Evolutionary conservation across 2,113 vertebrate genomes (phyloP).

Genomic region (Salvator merianae): DNA sequence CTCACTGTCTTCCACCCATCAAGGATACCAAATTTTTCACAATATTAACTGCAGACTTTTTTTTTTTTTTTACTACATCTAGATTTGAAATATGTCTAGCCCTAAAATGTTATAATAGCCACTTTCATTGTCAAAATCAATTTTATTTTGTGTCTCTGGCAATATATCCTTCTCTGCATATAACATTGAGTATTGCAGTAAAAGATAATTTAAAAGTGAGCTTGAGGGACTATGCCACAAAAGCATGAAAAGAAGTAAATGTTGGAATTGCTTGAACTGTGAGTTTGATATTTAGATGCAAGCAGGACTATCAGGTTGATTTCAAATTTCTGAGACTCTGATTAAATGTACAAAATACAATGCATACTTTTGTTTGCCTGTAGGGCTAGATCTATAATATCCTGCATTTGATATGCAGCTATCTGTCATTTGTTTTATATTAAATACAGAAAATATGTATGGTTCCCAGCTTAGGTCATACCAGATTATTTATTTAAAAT

Average conservation of each 20-base stretch:
- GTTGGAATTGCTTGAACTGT: background rate
- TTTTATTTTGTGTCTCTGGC: conserved; percentile 20
- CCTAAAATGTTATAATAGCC: conserved; percentile 9
- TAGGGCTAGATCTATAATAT: background rate
- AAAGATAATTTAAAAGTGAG: conserved; percentile 24
- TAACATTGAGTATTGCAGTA: conserved; percentile 7
- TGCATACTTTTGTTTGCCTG: background rate
- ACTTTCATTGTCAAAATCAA: conserved; percentile 32
- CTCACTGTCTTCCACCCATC: background rate
- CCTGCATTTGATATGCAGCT: too few relatives aligned
- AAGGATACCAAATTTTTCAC: background rate
- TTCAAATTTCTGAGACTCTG: background rate
- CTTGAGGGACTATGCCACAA: conserved; percentile 4
- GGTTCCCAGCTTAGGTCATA: too few relatives aligned
- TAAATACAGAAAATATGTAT: too few relatives aligned
- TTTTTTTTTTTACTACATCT: background rate
- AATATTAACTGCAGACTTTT: background rate
- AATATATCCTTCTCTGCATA: conserved; percentile 6
- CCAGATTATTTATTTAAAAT: too few relatives aligned
- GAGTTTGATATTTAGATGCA: background rate
- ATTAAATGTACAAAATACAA: too few relatives aligned
- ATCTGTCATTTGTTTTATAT: too few relatives aligned
- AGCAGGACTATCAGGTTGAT: background rate
- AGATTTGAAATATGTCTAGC: conserved; percentile 19
- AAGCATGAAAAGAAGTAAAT: background rate